Base-by-base conservation (phyloP, 2,888 invertebrate species). In the Ptychoptera albimana region DNA sequence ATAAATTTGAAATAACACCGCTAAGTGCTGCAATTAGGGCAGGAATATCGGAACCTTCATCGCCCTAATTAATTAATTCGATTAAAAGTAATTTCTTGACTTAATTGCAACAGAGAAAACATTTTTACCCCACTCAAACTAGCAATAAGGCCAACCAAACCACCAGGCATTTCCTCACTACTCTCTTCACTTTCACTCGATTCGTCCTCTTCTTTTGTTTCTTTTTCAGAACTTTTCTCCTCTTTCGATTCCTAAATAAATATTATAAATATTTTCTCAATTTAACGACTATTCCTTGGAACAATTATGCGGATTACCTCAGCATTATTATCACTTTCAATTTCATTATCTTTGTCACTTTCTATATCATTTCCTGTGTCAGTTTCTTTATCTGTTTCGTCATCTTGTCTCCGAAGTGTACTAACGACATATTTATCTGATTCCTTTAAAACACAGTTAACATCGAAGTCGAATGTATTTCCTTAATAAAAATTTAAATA, bases 41-140 rank as follows among this genome's bases (percentile, higher is more conserved):
- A 1, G 64, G 64, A 37, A 66, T 52, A 53, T 66, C 66, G 8
- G 64, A 64, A 12, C 64, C 66, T 30, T 58, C 64, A 46, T 63
- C 66, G 15, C 64, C 65, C 63, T 64, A 37, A 16, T 29, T 34
- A 40, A n/a, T 13, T 31, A 6, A 29, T 39, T 14, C 2, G 3
- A 4, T 16, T 39, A 23, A 31, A 31, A 40, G 8, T 30, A 40
- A 9, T 9, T 40, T 7, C 2, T 10, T 32, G n/a, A n/a, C 8
- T 10, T 32, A 30, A 31, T 31, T 40, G 5, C 16, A 39, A 23
- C n/a, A n/a, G n/a, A n/a, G n/a, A n/a, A n/a, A n/a, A n/a, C n/a
- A n/a, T 10, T 56, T 59, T 59, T 50, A 64, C 64, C 39, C 66
- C 65, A 54, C 66, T 66, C 10, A 66, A 53, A 40, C 60, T 56